These are phyloP conservation scores for Bombus superbus DNA, from an alignment of 1,140 invertebrate species.

Conservation along the genomic window DNA sequence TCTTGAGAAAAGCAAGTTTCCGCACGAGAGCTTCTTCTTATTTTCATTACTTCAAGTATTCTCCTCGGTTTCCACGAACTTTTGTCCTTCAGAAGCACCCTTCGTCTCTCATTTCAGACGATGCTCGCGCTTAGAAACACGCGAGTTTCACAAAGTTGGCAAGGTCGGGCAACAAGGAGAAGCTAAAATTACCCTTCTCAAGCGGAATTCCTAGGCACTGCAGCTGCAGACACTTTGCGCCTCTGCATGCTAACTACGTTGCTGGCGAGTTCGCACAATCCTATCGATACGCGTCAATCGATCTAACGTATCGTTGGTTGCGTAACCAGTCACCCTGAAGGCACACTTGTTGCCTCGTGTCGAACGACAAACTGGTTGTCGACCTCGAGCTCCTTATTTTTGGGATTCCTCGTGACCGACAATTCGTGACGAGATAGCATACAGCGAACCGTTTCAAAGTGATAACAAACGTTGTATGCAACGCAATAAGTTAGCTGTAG, in stretches of 20 bases:
- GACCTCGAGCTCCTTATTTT: constrained; percentile 42
- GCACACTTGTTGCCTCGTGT: constrained; percentile 28
- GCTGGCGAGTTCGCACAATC: constrained; percentile 2
- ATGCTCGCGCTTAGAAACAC: not conserved
- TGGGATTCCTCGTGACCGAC: constrained; percentile 19
- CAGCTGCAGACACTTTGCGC: constrained; percentile 8
- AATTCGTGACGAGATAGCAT: constrained; percentile 14
- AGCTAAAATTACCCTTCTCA: constrained; percentile 38
- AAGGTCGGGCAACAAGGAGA: constrained; percentile 39
- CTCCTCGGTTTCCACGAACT: not conserved
- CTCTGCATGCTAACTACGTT: constrained; percentile 55
- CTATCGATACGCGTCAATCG: constrained; percentile 59
- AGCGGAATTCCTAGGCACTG: constrained; percentile 42
- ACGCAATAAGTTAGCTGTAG: not conserved
- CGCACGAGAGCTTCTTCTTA: not conserved
- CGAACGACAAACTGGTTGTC: not conserved
- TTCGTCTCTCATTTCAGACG: not conserved
- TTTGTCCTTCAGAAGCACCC: not conserved
- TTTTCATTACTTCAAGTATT: not conserved
- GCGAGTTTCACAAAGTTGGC: constrained; percentile 29
- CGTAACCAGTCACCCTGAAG: constrained; percentile 63
- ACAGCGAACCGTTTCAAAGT: not conserved
- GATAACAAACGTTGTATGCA: not conserved
- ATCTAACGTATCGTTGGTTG: constrained; percentile 61
- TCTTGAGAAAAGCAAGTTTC: not conserved